A percentile compares a stretch with the other conserved stretches of the same genome.
phyloP scores from a whole-genome alignment of 2,888 invertebrate genomes.

The Epiperipatus broadwayi region DNA sequence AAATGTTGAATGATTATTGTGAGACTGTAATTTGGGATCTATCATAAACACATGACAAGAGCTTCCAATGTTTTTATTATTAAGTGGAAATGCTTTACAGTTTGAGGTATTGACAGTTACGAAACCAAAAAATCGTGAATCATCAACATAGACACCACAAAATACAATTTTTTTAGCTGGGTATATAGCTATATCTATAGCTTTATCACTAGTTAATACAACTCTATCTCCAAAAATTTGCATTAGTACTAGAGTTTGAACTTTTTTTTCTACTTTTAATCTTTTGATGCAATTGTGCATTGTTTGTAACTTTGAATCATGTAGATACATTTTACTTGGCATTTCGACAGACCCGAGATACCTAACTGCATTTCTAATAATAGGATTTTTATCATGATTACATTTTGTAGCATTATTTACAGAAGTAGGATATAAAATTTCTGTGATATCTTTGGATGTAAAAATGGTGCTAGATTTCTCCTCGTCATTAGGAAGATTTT shows the following conservation, averaged over 20 bases:
- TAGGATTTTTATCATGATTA: no score
- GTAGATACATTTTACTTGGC: slow-evolving; percentile 37
- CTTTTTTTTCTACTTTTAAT: slow-evolving; percentile 66
- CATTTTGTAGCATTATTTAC: no score
- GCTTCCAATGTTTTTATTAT: slow-evolving; percentile 36
- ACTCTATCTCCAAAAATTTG: slow-evolving; percentile 58
- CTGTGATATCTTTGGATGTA: no score
- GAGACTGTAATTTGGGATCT: slow-evolving; percentile 63
- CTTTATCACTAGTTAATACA: slow-evolving; percentile 54
- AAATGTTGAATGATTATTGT: slow-evolving; percentile 54
- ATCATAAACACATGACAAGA: slow-evolving; percentile 90
- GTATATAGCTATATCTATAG: slow-evolving; percentile 63
- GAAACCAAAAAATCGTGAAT: slow-evolving; percentile 74
- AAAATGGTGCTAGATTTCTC: no score
- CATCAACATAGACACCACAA: slow-evolving; percentile 73
- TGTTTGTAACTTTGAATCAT: slow-evolving; percentile 37
- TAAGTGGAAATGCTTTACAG: no score
- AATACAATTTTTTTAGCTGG: slow-evolving; percentile 66
- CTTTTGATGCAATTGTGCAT: slow-evolving; percentile 72
- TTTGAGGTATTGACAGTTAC: slow-evolving; percentile 49
- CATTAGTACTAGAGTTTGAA: slow-evolving; percentile 55
- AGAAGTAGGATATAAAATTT: no score
- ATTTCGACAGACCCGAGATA: slow-evolving; percentile 91
- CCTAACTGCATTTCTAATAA: slow-evolving; percentile 43
- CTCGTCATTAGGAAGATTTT: no score